Percentiles rank a stretch among this genome's conserved stretches.
Evolutionary conservation across 2,888 invertebrate species (phyloP).

Genomic region (Ophioninae sp.): DNA sequence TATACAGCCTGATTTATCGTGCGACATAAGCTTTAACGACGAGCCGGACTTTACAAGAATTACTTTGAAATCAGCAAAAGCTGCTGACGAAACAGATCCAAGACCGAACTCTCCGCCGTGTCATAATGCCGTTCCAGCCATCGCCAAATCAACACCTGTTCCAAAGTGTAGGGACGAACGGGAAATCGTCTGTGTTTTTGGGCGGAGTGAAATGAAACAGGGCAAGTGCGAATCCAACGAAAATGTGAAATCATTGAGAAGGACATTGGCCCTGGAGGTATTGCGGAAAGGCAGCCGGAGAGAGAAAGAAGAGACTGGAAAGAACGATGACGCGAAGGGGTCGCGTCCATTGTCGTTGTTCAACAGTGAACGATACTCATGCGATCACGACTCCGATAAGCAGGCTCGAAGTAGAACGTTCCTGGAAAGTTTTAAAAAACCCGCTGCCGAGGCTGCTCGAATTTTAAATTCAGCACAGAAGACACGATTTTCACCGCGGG

Average conservation of each 20-base stretch:
- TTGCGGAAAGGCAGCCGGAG: constrained; percentile 30
- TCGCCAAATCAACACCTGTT: constrained; percentile 22
- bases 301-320: neutral
- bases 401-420: neutral
- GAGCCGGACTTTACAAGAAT: constrained; percentile 56
- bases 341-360: neutral
- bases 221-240: constrained; percentile 27
- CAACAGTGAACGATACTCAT: neutral
- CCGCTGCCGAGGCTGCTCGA: neutral
- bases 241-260: constrained; percentile 39
- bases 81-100: constrained; percentile 15
- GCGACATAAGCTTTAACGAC: constrained; percentile 54
- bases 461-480: constrained; percentile 8
- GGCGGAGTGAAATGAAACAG: neutral
- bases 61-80: constrained; percentile 1
- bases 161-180: neutral
- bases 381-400: constrained; percentile 2
- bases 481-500: constrained; percentile 29
- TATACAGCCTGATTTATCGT: constrained; percentile 19
- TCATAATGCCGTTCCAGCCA: constrained; percentile 64
- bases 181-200: neutral
- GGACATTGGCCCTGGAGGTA: constrained; percentile 54
- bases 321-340: constrained; percentile 6
- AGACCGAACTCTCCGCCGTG: constrained; percentile 46
- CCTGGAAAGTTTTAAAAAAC: constrained; percentile 44